Base-by-base conservation (phyloP, 1,140 invertebrate species). In the Bombyx mandarina region DNA sequence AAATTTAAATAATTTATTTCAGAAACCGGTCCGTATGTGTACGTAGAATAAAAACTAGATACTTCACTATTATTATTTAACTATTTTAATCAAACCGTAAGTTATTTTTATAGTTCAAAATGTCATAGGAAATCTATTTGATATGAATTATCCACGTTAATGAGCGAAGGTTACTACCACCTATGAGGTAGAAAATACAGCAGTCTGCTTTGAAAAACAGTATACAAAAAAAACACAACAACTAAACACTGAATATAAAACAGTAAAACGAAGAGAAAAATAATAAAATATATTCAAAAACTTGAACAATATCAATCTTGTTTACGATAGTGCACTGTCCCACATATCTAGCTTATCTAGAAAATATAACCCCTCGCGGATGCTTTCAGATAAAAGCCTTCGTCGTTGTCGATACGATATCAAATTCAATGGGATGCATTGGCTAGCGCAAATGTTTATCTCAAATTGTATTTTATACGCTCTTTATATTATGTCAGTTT, bases 261-360 rank as follows among this genome's bases (percentile, higher is more conserved):
- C 18, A 51, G 18, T 51, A 35, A 35, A 35, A 51, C 22, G 26
- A 35, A 26, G 22, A 51, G 42, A 8, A 51, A 51, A 51, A 10
- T n/a, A 51, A 10, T 18, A 51, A 35, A 51, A 51, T 9, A 5
- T 51, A 51, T 51, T 51, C 22, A 35, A 35, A 22, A 35, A 51
- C 42, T 10, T 22, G 42, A 51, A 51, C 26, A 35, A 22, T 35
- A 51, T 58, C 49, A 26, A 59, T 59, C 54, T 61, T 53, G 52
- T 62, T 62, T 58, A 45, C 42, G 52, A 52, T 58, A 58, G 61
- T 62, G 61, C 61, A 58, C 55, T 45, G 54, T 44, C 54, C 61
- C 56, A 62, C 61, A 62, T 49, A 62, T 62, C 61, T 58, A 56
- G 45, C 54, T 62, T 62, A 62, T 62, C 61, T 62, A 22, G 43